These are phyloP conservation scores for Carpatolechia fugitivella DNA, from an alignment of 2,888 invertebrate species.

Conservation along the genomic window DNA sequence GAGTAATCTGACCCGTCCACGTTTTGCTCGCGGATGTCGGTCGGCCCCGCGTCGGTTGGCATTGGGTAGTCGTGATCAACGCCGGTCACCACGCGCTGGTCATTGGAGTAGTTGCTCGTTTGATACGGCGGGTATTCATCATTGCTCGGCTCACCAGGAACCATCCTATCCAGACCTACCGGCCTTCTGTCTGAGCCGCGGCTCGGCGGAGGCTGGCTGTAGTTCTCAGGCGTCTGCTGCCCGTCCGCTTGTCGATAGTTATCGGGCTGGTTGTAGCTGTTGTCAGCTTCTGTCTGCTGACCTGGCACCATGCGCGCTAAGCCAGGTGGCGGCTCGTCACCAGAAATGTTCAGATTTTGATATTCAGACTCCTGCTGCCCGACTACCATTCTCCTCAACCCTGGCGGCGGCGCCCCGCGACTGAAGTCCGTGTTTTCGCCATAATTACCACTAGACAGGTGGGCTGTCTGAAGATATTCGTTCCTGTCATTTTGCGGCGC, in stretches of 20 bases:
- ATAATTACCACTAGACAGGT: constrained; percentile 80
- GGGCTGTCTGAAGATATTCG: constrained; percentile 88
- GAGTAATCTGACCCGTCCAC: constrained; percentile 70
- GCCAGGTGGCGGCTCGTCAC: constrained; percentile 76
- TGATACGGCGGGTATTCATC: constrained; percentile 62
- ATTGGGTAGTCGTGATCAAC: constrained; percentile 66
- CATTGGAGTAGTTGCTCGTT: constrained; percentile 58
- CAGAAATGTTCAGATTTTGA: constrained; percentile 49
- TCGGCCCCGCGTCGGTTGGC: constrained; percentile 46
- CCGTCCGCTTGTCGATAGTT: constrained; percentile 69
- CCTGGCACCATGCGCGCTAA: constrained; percentile 76
- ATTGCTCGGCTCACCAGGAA: constrained; percentile 81
- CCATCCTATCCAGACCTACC: constrained; percentile 80
- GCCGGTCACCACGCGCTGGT: constrained; percentile 78
- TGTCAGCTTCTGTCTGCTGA: constrained; percentile 64
- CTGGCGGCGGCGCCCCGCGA: constrained; percentile 79
- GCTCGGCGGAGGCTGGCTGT: constrained; percentile 43
- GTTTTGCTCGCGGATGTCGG: constrained; percentile 63
- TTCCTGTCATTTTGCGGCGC: constrained; percentile 85
- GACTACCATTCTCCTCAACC: constrained; percentile 82
- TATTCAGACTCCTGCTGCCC: constrained; percentile 82
- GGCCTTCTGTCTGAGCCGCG: constrained; percentile 63
- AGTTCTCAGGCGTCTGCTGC: constrained; percentile 57
- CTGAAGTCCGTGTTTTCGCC: constrained; percentile 67
- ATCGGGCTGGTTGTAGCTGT: constrained; percentile 56